Evolutionary conservation across 2,888 invertebrate species (phyloP).

Genomic region (Malthinus seriepunctatus): DNA sequence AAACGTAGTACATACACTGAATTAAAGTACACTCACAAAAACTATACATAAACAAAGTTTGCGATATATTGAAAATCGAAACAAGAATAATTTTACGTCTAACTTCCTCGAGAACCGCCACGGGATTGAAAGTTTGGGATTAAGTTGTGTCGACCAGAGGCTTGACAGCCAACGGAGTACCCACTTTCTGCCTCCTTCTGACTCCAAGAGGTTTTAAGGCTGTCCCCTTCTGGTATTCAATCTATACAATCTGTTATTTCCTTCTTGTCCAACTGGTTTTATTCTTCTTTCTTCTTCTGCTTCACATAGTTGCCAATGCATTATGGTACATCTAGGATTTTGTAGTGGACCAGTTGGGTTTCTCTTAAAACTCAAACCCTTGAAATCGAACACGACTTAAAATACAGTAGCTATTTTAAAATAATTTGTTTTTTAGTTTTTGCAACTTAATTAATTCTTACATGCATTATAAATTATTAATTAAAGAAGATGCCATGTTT

Average conservation of each 20-base stretch:
- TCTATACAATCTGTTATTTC: slow-evolving; percentile 41
- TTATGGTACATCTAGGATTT: slow-evolving; percentile 38
- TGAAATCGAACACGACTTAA: neutral
- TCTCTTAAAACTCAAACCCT: neutral
- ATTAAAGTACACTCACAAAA: slow-evolving; percentile 6
- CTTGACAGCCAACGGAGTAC: slow-evolving; percentile 46
- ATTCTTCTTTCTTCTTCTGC: slow-evolving; percentile 35
- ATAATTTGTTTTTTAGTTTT: too few relatives aligned
- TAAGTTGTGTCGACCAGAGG: slow-evolving; percentile 53
- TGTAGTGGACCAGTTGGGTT: slow-evolving; percentile 37
- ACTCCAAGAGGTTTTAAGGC: slow-evolving; percentile 29
- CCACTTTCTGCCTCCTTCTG: slow-evolving; percentile 36
- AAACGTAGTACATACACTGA: neutral
- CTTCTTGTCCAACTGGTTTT: slow-evolving; percentile 39
- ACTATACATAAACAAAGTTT: slow-evolving; percentile 7
- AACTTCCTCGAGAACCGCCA: slow-evolving; percentile 38
- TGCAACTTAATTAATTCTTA: too few relatives aligned
- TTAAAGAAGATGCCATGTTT: too few relatives aligned
- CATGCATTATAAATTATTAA: too few relatives aligned
- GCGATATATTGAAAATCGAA: slow-evolving; percentile 10
- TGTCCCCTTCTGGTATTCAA: slow-evolving; percentile 31
- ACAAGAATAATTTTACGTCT: slow-evolving; percentile 31
- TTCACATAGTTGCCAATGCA: slow-evolving; percentile 39
- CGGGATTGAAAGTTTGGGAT: slow-evolving; percentile 47
- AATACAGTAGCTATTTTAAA: too few relatives aligned